Percentiles rank a stretch among this genome's conserved stretches.
Evolutionary conservation across 2,888 invertebrate genomes (phyloP).

Genomic region (Ornithoptera priamus): DNA sequence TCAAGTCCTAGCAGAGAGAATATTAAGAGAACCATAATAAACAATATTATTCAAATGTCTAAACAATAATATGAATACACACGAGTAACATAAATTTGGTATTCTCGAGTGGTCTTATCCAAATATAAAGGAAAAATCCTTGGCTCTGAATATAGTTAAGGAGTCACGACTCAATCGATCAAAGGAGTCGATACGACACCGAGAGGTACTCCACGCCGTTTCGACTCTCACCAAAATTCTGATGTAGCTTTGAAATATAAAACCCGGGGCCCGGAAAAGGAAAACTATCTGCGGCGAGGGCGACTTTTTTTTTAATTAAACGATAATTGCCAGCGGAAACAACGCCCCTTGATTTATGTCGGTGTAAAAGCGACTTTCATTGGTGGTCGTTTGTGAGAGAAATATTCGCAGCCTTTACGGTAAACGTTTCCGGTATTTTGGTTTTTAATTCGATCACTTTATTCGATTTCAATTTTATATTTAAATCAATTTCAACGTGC

Average conservation of each 20-base stretch:
- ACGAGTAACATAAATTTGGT: too few species aligned
- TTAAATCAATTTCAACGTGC: too few species aligned
- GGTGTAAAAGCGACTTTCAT: slow-evolving; percentile 55
- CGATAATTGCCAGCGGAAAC: slow-evolving; percentile 41
- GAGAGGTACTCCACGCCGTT: not conserved
- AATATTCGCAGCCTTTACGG: slow-evolving; percentile 47
- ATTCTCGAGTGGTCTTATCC: too few species aligned
- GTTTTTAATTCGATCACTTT: not conserved
- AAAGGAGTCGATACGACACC: slow-evolving; percentile 55
- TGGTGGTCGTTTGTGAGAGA: slow-evolving; percentile 48
- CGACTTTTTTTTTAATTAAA: slow-evolving; percentile 53
- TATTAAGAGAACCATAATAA: too few species aligned
- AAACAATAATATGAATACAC: too few species aligned
- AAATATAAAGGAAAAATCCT: too few species aligned
- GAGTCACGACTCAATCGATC: slow-evolving; percentile 43
- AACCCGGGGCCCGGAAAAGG: slow-evolving; percentile 44
- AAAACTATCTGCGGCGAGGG: slow-evolving; percentile 53
- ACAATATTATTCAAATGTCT: too few species aligned
- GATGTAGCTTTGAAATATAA: slow-evolving; percentile 51
- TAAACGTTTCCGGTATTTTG: slow-evolving; percentile 35
- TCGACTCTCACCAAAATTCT: slow-evolving; percentile 31
- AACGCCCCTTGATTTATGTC: slow-evolving; percentile 42
- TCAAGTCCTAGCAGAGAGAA: too few species aligned
- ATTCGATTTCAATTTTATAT: not conserved
- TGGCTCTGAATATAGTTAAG: not conserved